phyloP scores from a whole-genome alignment of 35 echinoderm and acorn worm genomes.

The Apostichopus japonicus region DNA sequence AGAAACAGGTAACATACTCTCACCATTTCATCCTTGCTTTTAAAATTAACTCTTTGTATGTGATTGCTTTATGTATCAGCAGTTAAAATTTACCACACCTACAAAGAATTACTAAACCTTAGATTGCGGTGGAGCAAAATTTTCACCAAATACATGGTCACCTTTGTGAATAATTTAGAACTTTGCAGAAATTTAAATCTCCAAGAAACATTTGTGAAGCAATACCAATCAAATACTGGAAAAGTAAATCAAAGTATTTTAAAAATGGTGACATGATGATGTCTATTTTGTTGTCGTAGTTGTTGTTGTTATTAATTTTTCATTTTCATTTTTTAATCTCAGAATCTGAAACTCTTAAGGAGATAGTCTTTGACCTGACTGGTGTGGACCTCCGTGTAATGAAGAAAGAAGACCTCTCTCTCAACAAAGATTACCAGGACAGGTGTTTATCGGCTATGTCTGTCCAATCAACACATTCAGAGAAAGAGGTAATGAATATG shows the following conservation, averaged over 20 bases:
- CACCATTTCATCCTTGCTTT: too few species aligned
- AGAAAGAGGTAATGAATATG: slow-evolving; percentile 58
- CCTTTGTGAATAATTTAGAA: too few species aligned
- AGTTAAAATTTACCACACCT: too few species aligned
- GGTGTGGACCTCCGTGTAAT: slow-evolving; percentile 76
- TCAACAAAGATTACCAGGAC: slow-evolving; percentile 87
- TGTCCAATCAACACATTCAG: slow-evolving; percentile 68
- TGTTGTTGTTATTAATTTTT: background rate
- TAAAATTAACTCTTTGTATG: too few species aligned
- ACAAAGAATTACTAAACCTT: too few species aligned
- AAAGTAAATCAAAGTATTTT: too few species aligned
- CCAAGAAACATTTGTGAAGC: too few species aligned
- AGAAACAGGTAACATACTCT: slow-evolving; percentile 70
- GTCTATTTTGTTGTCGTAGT: background rate
- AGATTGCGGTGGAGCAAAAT: too few species aligned
- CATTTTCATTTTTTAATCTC: background rate
- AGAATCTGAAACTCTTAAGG: slow-evolving; percentile 80
- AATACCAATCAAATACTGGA: too few species aligned
- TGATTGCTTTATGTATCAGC: too few species aligned
- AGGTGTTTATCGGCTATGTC: slow-evolving; percentile 93
- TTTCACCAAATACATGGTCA: too few species aligned
- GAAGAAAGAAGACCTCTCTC: slow-evolving; percentile 74
- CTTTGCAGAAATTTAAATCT: too few species aligned
- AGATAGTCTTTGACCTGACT: slow-evolving; percentile 85
- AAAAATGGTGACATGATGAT: background rate